Base-by-base conservation (phyloP, 2,113 vertebrate species). In the Bubalus kerabau region DNA sequence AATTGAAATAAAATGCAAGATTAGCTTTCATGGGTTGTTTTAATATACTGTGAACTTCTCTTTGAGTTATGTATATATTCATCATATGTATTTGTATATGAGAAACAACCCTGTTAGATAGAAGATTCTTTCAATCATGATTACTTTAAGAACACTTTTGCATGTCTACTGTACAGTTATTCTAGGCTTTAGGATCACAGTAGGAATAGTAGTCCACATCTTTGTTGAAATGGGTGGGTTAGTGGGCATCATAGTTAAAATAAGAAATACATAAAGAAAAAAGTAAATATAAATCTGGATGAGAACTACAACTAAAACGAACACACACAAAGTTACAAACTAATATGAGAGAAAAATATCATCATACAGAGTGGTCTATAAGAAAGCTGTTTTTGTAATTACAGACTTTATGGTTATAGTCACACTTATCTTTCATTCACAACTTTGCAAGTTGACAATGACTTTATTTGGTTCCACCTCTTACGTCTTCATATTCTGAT, bases 321-420 rank as follows among this genome's bases (percentile, higher is more conserved):
- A 94, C 5, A 94, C 5, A 36, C 89, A 94, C 7, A 40, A 83
- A 57, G 1, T 57, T 52, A 2, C 4, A 67, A 21, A 5, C 1
- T 78, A 84, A 16, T 11, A 43, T n/a, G 30, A 80, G 10, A 87
- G 6, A 62, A 28, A 46, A 48, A 56, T 50, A 28, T 43, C 1
- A 54, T 46, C 11, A 43, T n/a, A 17, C 1, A 3, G 7, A 0
- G 8, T 14, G 3, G 2, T 62, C n/a, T 56, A 5, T 30, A 43
- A 46, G 17, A 36, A 50, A 62, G 11, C 0, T 19, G 30, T 32
- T 81, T 76, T 32, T 83, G 10, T n/a, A 1, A 4, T 57, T 83
- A 48, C 9, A 74, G 14, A 86, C 36, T 36, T 1, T 16, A 6
- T 43, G 19, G 12, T 54, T 78, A 54, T 13, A 43, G 1, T 57